Conservation (phyloP, 2,888 invertebrate genomes). For the Drosophila meridiana region DNA sequence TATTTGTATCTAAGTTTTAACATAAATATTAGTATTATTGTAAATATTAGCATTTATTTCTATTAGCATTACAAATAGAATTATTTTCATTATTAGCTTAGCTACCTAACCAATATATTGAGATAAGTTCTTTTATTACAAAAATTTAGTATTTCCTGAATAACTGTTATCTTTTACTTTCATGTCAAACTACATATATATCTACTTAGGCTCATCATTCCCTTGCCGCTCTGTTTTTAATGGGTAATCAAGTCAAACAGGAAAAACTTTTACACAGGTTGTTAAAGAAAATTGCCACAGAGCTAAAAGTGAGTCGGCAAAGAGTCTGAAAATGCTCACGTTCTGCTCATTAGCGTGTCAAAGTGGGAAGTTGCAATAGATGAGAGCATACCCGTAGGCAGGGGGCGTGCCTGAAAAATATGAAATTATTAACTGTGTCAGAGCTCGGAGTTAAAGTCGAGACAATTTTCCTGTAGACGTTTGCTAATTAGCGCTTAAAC, state of each 20-base stretch:
- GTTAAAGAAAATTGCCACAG: constrained; percentile 31
- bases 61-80: no score
- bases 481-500: constrained; percentile 66
- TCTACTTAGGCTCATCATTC: neutral
- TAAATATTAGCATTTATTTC: no score
- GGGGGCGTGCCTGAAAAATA: constrained; percentile 25
- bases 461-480: constrained; percentile 37
- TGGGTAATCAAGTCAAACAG: constrained; percentile 5
- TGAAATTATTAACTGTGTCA: constrained; percentile 32
- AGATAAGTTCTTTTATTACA: no score
- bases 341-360: constrained; percentile 62
- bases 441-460: constrained; percentile 32
- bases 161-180: neutral
- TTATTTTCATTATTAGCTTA: no score
- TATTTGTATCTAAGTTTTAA: no score
- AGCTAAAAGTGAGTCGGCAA: constrained; percentile 30
- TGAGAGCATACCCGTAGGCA: neutral
- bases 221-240: neutral
- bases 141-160: no score
- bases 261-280: constrained; percentile 19
- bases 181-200: no score
- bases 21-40: no score
- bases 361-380: neutral
- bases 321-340: constrained; percentile 53
- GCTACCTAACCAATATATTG: no score